phyloP scores from a whole-genome alignment of 1,140 invertebrate species.

The Eurosta solidaginis region DNA sequence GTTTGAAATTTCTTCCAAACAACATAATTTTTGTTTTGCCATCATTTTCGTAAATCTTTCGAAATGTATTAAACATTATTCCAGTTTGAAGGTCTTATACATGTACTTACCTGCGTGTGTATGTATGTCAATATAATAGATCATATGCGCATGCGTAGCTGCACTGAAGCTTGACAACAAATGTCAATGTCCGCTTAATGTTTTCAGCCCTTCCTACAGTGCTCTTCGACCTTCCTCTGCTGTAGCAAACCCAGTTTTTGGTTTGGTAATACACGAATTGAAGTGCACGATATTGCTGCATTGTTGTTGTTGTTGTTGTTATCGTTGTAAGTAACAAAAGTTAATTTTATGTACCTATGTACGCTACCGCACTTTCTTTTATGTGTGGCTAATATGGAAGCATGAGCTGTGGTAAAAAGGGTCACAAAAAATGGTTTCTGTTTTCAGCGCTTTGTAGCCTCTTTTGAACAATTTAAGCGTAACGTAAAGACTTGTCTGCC shows the following conservation, averaged over 20 bases:
- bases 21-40: neutral
- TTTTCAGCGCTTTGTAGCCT: neutral
- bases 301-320: slow-evolving; percentile 22
- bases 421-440: neutral
- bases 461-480: neutral
- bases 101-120: neutral
- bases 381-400: neutral
- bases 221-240: neutral
- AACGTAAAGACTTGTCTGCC: neutral
- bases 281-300: neutral
- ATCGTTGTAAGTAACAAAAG: neutral
- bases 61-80: neutral
- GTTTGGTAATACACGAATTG: neutral
- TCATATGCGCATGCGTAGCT: no score
- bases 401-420: neutral
- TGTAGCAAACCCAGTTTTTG: neutral
- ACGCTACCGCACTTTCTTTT: slow-evolving; percentile 27
- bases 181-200: slow-evolving; percentile 14
- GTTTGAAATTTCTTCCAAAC: neutral
- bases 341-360: slow-evolving; percentile 3
- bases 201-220: neutral
- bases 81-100: neutral
- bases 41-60: neutral
- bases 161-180: neutral
- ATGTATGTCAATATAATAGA: no score